Evolutionary conservation across 2,797 vertebrate genomes (phyloP), one percentile per base, ranked within the genome.

Genomic region (Dipus sagitta): DNA sequence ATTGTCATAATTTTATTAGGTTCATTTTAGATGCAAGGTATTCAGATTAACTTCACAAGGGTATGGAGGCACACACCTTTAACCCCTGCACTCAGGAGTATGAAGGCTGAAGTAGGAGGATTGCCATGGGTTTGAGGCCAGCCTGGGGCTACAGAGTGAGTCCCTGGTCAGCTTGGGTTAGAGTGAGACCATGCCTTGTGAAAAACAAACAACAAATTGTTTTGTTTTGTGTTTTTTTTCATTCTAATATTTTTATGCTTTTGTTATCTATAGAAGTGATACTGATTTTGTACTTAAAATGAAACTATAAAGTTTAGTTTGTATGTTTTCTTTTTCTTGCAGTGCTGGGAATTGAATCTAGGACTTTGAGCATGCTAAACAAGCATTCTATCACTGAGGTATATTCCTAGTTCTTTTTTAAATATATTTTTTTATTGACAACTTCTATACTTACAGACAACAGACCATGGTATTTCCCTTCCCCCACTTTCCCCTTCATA

Each of bases 1-100:
- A 85, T 68, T 91, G 91, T 88, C 24, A 83, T 38, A 81, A 90
- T 32, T n/a, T 32, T 17, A 42, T 52, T 58, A 70, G 15, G 60
- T 65, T 86, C 80, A 81, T 42, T 77, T 58, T 81, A 18, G 9
- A 1, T 17, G 38, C 9, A 86, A 72, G 30, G 3, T 70, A 28
- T 86, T 67, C 72, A 84, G 52, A 68, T 85, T 70, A 85, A 28
- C 14, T 65, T 58, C 15, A 58, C 11, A 7, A 11, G 65, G 65
- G 26, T 28, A 26, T 30, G 10, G 65, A 7, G 10, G 24, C 8
- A 24, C 65, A 67, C 28, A 67, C 9, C 65, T 67, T 12, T 58
- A 58, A 58, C 15, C 54, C 54, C 54, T 13, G 54, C 54, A 58
- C 54, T 58, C 54, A 58, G 54, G 17, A 58, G n/a, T n/a, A n/a